Conservation (phyloP, 2,797 vertebrate genomes). For the Parambassis ranga region DNA sequence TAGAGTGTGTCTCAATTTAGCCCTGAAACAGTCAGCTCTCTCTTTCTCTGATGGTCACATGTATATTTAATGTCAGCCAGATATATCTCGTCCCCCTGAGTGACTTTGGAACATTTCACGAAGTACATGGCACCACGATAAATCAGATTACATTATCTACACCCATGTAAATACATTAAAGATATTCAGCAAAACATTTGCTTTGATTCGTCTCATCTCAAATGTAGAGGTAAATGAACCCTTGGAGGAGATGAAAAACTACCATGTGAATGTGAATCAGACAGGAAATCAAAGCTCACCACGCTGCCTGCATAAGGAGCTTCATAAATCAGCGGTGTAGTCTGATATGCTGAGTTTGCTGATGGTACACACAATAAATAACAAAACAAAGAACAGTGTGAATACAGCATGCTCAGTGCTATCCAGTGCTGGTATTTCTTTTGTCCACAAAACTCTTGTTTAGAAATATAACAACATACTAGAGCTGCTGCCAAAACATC, state of each 20-base stretch:
- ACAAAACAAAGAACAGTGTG: not conserved
- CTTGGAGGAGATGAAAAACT: slow-evolving; percentile 38
- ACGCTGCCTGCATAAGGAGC: not conserved
- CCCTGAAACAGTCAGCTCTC: slow-evolving; percentile 22
- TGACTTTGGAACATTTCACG: slow-evolving; percentile 52
- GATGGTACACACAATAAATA: not conserved
- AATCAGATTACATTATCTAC: slow-evolving; percentile 55
- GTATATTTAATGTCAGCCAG: slow-evolving; percentile 57
- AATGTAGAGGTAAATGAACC: slow-evolving; percentile 37
- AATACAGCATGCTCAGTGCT: not conserved
- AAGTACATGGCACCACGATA: slow-evolving; percentile 23
- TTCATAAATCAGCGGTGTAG: not conserved
- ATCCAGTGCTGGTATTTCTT: not conserved
- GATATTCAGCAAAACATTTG: slow-evolving; percentile 30
- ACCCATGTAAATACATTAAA: slow-evolving; percentile 46
- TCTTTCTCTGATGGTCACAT: slow-evolving; percentile 33
- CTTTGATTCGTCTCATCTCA: slow-evolving; percentile 45
- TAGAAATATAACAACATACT: slow-evolving; percentile 8
- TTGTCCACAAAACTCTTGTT: slow-evolving; percentile 19
- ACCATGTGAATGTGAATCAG: slow-evolving; percentile 41
- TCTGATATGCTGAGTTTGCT: slow-evolving; percentile 5
- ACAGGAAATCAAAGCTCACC: slow-evolving; percentile 33
- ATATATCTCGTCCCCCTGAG: slow-evolving; percentile 48
- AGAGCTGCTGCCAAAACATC: slow-evolving; percentile 29
- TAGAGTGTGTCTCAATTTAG: slow-evolving; percentile 21